These are phyloP conservation scores for Girardia tigrina DNA, from an alignment of 2,888 invertebrate genomes.

Conservation along the genomic window DNA sequence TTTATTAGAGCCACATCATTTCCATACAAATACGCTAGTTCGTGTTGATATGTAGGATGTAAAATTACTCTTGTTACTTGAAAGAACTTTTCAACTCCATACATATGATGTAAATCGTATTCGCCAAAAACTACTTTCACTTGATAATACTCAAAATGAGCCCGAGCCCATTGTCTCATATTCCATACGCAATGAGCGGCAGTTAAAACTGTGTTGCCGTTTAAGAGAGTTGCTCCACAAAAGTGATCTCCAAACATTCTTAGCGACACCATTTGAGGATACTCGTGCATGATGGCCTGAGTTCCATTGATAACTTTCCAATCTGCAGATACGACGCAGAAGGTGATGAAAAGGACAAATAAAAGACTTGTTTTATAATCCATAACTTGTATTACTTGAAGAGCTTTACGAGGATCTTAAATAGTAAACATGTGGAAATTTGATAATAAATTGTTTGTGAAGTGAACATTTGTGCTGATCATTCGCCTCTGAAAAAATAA, in stretches of 20 bases:
- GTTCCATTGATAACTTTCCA: constrained; percentile 2
- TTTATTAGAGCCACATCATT: not conserved
- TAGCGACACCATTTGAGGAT: not conserved
- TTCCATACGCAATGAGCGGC: not conserved
- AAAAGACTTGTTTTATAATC: too few species aligned
- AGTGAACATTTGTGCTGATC: too few species aligned
- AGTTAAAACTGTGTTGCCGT: not conserved
- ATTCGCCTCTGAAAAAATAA: too few species aligned
- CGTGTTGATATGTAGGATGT: not conserved
- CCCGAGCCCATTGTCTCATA: not conserved
- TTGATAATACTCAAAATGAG: not conserved
- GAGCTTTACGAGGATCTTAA: too few species aligned
- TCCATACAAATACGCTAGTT: constrained; percentile 3
- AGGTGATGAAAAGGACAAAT: too few species aligned
- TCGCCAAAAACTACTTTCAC: not conserved
- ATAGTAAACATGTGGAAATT: too few species aligned
- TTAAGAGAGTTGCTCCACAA: constrained; percentile 4
- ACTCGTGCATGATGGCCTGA: constrained; percentile 1
- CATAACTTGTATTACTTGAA: too few species aligned
- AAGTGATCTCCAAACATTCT: not conserved
- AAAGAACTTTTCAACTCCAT: not conserved
- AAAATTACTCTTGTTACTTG: not conserved
- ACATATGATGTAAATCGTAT: not conserved
- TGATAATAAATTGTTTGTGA: too few species aligned
- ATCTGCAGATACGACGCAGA: too few species aligned